Base-by-base conservation (phyloP, 2,113 vertebrate genomes). In the Bufo gargarizans region DNA sequence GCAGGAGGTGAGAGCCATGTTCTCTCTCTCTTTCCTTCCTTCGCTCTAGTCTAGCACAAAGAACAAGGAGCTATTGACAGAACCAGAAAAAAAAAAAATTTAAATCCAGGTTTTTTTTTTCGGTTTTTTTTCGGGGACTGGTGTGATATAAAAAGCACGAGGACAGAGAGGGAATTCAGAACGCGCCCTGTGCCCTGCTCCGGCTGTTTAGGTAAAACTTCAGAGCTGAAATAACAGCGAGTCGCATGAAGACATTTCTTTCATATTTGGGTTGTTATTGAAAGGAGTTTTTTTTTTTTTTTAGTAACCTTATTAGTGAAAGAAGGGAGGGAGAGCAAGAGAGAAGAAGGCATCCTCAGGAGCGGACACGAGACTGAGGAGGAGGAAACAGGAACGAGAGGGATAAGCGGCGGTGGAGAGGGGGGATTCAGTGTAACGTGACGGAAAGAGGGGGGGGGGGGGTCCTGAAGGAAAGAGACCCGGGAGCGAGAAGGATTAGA, bases 51-150 rank as follows among this genome's bases (percentile, higher is more conserved):
- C 45, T 61, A 22, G 67, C 87, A 67, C 81, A 88, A 84, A 88
- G 81, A 88, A 88, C 87, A 88, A 88, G 87, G 87, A 84, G 87
- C 87, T 80, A 88, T 88, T 88, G 80, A 88, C 80, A 67, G 87
- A 58, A 63, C 56, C 56, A 84, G 71, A 53, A 53, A 81, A 88
- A 85, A 87, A 88, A 88, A 72, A 58, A 86, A 86, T 4, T 63
- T 61, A 53, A 84, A 88, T 77, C 77, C 71, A 49, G 17, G 55
- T 3, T 78, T 87, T 86, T 79, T 79, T 77, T 85, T 84, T 81
- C n/a, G n/a, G n/a, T 85, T 87, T 87, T 80, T 87, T 81, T 80
- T 20, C 77, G 55, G 81, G 87, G 58, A 77, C 87, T 84, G 80
- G 71, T 76, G 81, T 67, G 87, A 88, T 88, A 88, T 88, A 88